Conservation (phyloP, 2,888 invertebrate genomes). For the Hemicrepidius hirtus region DNA sequence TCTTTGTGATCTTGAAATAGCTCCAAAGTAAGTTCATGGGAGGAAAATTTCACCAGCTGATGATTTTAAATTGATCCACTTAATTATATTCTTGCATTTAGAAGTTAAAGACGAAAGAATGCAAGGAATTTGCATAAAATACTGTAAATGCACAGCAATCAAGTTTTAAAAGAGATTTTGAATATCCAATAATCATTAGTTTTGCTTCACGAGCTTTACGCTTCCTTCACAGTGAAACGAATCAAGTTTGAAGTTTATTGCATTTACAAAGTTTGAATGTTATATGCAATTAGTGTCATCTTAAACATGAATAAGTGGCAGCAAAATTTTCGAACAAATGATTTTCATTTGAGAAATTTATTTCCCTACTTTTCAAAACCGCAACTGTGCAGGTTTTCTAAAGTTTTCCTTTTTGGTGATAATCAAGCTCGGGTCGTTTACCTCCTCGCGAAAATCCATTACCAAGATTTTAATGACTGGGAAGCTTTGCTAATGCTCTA, state of each 20-base stretch:
- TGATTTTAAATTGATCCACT: background rate
- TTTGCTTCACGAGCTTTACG: background rate
- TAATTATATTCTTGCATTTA: background rate
- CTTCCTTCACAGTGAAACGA: background rate
- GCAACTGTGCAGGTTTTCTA: background rate
- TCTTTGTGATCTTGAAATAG: slow-evolving; percentile 7
- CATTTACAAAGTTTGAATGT: background rate
- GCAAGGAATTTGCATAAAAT: background rate
- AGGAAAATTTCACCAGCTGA: slow-evolving; percentile 6
- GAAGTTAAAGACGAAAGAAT: too few relatives aligned
- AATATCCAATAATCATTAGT: background rate
- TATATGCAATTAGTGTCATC: slow-evolving; percentile 20
- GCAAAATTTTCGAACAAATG: background rate
- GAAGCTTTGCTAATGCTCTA: slow-evolving; percentile 24
- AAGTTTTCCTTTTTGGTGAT: slow-evolving; percentile 19
- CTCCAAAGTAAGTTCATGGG: background rate
- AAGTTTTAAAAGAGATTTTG: background rate
- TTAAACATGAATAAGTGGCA: background rate
- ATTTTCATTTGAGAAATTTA: background rate
- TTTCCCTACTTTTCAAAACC: background rate
- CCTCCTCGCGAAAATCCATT: slow-evolving; percentile 31
- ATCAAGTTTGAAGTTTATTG: slow-evolving; percentile 10
- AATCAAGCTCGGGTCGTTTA: slow-evolving; percentile 20
- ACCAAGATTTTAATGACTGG: slow-evolving; percentile 25
- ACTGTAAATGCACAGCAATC: slow-evolving; percentile 1